Evolutionary conservation across 2,797 vertebrate species (phyloP).

Genomic region (Sylvia borin): DNA sequence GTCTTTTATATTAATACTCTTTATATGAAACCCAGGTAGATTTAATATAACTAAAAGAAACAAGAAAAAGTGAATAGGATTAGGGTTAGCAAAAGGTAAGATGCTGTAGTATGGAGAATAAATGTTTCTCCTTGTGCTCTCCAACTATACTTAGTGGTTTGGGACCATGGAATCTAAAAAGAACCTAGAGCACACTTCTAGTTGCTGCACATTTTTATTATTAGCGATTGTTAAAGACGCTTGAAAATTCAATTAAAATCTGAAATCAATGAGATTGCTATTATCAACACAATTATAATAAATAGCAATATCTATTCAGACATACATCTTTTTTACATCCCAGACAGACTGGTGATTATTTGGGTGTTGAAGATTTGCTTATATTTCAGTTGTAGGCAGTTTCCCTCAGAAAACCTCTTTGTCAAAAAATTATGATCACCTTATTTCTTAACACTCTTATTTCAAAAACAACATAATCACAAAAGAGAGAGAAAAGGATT

Average conservation of each 20-base stretch:
- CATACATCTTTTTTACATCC: not conserved
- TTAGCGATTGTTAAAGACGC: not conserved
- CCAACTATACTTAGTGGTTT: not conserved
- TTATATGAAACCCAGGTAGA: not conserved
- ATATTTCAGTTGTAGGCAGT: not conserved
- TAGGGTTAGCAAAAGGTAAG: not conserved
- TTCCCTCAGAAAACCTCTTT: not conserved
- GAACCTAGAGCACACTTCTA: not conserved
- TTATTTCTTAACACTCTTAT: not conserved
- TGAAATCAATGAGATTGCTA: not conserved
- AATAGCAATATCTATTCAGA: not conserved
- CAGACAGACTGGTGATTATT: not conserved
- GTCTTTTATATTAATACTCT: not conserved
- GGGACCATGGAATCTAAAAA: not conserved
- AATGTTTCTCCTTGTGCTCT: not conserved
- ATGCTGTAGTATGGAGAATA: not conserved
- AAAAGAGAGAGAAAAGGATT: not conserved
- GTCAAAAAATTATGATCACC: not conserved
- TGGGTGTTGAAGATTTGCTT: not conserved
- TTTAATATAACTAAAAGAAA: not conserved
- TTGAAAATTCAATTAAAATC: not conserved
- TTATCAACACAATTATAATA: not conserved
- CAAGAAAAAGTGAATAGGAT: not conserved
- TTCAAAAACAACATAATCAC: not conserved
- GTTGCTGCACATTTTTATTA: not conserved